These are phyloP conservation scores for Acrocephalus scirpaceus DNA, from an alignment of 2,797 vertebrate genomes.

Conservation along the genomic window DNA sequence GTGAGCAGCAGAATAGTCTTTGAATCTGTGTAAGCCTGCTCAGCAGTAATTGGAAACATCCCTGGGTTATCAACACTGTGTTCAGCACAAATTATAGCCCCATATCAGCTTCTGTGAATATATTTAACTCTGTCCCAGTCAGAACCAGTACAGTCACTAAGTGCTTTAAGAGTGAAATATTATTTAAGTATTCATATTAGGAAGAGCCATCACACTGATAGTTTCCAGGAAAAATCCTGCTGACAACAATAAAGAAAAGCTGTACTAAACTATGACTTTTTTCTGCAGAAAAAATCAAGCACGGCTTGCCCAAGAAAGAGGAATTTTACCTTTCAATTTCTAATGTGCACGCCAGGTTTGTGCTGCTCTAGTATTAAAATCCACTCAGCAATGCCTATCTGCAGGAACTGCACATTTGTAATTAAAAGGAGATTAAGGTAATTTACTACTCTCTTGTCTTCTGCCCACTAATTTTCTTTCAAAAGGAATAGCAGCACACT, in stretches of 20 bases:
- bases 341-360: neutral
- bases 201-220: neutral
- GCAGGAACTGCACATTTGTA: neutral
- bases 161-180: neutral
- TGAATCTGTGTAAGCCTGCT: neutral
- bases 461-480: constrained; percentile 21
- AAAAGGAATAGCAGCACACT: neutral
- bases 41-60: neutral
- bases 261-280: neutral
- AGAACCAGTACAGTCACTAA: neutral
- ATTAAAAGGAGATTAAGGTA: constrained; percentile 47
- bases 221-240: neutral
- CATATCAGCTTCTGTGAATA: neutral
- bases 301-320: neutral
- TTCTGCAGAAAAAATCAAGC: neutral
- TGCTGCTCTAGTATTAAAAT: neutral
- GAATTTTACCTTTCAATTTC: neutral
- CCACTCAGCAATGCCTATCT: neutral
- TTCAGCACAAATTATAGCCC: neutral
- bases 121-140: neutral
- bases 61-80: neutral
- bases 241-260: neutral
- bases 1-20: neutral
- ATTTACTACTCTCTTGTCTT: constrained; percentile 14
- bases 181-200: neutral